Base-by-base conservation (phyloP, 2,888 invertebrate species). In the Macrosoma leucophasiata region DNA sequence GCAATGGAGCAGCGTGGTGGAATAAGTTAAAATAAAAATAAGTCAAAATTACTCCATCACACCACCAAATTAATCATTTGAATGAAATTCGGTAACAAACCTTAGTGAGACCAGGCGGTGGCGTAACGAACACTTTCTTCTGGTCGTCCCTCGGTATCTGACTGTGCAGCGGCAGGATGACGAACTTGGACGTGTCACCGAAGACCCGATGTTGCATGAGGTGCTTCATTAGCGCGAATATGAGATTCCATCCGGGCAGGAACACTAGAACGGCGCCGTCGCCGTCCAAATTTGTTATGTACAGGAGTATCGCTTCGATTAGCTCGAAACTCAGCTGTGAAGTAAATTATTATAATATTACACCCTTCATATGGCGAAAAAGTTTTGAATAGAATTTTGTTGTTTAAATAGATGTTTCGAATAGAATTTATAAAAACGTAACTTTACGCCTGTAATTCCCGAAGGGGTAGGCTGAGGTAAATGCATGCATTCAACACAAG, bases 141-240 rank as follows among this genome's bases (percentile, higher is more conserved):
- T 99, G 98, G 62, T 98, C 98, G 45, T 96, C 96, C 24, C 97
- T 86, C 0, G 98, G 97, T 47, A 99, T 89, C 76, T 98, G 98
- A 2, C 98, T 98, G 73, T 99, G 99, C n/a, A 99, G 86, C 0
- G 98, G 98, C 42, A 99, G 84, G 32, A 98, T 90, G 2, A 89
- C 73, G 62, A 91, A 98, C 14, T 86, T 76, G 0, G 84, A 63
- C 3, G 50, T 43, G 55, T 86, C 77, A 46, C 93, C 91, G 64
- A 95, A 95, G 12, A 67, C 61, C 0, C 52, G 87, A 62, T 93
- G 91, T 54, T 93, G 91, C 8, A 41, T 48, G 17, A 98, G 82
- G 57, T 91, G 91, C 62, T 93, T 93, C 90, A 96, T 91, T 29
- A 98, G 82, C 0, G 94, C 92, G 73, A 96, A 96, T 55, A 99